Evolutionary conservation across 2,888 invertebrate genomes (phyloP).

Genomic region (Galerucella pusilla): DNA sequence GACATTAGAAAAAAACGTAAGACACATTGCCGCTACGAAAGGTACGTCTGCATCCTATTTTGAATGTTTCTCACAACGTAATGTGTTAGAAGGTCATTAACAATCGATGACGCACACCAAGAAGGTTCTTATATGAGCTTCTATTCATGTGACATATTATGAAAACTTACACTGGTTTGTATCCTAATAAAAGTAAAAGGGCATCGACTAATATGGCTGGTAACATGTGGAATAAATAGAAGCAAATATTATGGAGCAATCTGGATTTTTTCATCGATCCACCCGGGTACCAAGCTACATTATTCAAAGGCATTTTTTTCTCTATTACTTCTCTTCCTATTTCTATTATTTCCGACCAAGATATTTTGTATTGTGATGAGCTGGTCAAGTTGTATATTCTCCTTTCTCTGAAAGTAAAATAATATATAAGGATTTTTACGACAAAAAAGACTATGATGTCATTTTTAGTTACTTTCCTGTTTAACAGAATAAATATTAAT

Average conservation of each 20-base stretch:
- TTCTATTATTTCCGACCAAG: slow-evolving; percentile 90
- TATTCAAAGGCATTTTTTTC: slow-evolving; percentile 85
- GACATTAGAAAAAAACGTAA: too few relatives aligned
- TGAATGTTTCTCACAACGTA: too few relatives aligned
- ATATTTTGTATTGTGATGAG: slow-evolving; percentile 82
- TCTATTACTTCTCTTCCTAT: slow-evolving; percentile 82
- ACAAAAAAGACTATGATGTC: too few relatives aligned
- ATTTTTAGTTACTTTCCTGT: too few relatives aligned
- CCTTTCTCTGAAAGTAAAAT: slow-evolving; percentile 65
- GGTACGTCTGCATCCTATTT: too few relatives aligned
- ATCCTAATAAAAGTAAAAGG: slow-evolving; percentile 81
- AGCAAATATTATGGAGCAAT: slow-evolving; percentile 82
- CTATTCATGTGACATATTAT: not conserved
- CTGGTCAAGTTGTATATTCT: slow-evolving; percentile 81
- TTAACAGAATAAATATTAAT: too few relatives aligned
- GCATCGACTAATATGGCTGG: slow-evolving; percentile 90
- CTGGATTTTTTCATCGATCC: slow-evolving; percentile 87
- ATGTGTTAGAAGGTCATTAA: too few relatives aligned
- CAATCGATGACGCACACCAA: too few relatives aligned
- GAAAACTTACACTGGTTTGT: slow-evolving; percentile 84
- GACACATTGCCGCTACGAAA: too few relatives aligned
- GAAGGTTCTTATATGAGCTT: too few relatives aligned
- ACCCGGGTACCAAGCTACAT: slow-evolving; percentile 85
- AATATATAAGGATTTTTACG: not conserved
- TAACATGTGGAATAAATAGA: slow-evolving; percentile 88